Conservation (phyloP, 2,888 invertebrate genomes). For the Selenia dentaria region DNA sequence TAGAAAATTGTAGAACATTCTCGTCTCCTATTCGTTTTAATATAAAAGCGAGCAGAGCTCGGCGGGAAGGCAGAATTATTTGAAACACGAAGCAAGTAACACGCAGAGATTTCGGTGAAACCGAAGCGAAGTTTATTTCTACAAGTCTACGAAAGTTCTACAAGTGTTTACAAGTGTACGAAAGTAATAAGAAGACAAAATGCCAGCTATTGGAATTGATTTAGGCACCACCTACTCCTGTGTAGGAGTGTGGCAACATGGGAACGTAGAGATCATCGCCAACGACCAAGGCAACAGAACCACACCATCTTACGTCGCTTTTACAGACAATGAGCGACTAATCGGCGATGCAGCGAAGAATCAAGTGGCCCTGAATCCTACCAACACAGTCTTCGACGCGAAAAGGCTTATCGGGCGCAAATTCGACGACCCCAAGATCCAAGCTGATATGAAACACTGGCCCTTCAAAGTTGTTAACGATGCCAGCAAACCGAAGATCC, state of each 20-base stretch:
- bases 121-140: constrained; percentile 43
- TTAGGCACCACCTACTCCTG: constrained; percentile 84
- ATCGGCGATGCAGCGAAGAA: constrained; percentile 90
- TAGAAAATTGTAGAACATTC: constrained; percentile 50
- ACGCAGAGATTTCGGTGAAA: constrained; percentile 54
- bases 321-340: constrained; percentile 87
- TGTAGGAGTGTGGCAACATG: constrained; percentile 84
- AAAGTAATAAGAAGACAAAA: constrained; percentile 48
- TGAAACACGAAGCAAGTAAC: constrained; percentile 59
- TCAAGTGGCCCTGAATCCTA: constrained; percentile 89
- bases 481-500: constrained; percentile 87
- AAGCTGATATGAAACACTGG: constrained; percentile 93
- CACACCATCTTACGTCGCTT: constrained; percentile 90
- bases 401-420: constrained; percentile 92
- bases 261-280: constrained; percentile 90
- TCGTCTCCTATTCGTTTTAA: constrained; percentile 49
- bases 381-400: constrained; percentile 89
- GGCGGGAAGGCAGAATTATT: constrained; percentile 64
- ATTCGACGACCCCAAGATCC: constrained; percentile 89
- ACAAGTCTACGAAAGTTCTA: constrained; percentile 16
- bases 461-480: constrained; percentile 90
- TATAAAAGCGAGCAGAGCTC: constrained; percentile 52
- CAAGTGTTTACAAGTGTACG: constrained; percentile 23
- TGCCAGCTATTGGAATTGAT: constrained; percentile 84
- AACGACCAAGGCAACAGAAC: constrained; percentile 89